Conservation (phyloP, 2,888 invertebrate species). For the Corythucha ciliata region DNA sequence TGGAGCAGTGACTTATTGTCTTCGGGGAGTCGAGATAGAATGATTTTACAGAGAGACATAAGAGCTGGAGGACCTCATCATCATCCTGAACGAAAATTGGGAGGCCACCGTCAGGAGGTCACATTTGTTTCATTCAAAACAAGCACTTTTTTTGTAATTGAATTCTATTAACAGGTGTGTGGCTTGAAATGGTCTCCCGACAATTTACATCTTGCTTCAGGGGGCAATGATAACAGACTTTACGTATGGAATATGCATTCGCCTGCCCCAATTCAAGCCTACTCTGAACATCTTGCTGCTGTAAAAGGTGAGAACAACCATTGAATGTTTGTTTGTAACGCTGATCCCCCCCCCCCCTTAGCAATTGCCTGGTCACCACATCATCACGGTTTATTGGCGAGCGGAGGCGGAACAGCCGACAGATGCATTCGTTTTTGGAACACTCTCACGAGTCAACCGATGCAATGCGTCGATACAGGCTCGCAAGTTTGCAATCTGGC, state of each 20-base stretch:
- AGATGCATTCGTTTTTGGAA: constrained; percentile 90
- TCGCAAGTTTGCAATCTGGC: constrained; percentile 89
- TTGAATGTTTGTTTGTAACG: background rate
- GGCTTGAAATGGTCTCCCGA: constrained; percentile 98
- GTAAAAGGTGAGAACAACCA: constrained; percentile 69
- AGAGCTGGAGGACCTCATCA: constrained; percentile 64
- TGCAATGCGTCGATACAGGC: constrained; percentile 97
- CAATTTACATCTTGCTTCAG: constrained; percentile 92
- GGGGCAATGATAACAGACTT: constrained; percentile 94
- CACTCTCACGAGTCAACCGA: constrained; percentile 91
- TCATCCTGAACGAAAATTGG: constrained; percentile 65
- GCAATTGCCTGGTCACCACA: constrained; percentile 99
- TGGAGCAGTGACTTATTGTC: constrained; percentile 96
- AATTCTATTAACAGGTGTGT: constrained; percentile 47
- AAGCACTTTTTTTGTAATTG: background rate
- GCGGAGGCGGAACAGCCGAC: constrained; percentile 99
- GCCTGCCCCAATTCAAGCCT: constrained; percentile 82
- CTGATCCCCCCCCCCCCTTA: constrained; percentile 23
- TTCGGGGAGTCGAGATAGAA: constrained; percentile 87
- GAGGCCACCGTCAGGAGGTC: constrained; percentile 90
- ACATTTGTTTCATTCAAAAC: constrained; percentile 43
- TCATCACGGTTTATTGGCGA: constrained; percentile 89
- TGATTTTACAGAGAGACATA: constrained; percentile 89
- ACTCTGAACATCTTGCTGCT: constrained; percentile 92
- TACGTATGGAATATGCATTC: constrained; percentile 89